phyloP scores from a whole-genome alignment of 2,888 invertebrate species.

The Pterobdella sp. region DNA sequence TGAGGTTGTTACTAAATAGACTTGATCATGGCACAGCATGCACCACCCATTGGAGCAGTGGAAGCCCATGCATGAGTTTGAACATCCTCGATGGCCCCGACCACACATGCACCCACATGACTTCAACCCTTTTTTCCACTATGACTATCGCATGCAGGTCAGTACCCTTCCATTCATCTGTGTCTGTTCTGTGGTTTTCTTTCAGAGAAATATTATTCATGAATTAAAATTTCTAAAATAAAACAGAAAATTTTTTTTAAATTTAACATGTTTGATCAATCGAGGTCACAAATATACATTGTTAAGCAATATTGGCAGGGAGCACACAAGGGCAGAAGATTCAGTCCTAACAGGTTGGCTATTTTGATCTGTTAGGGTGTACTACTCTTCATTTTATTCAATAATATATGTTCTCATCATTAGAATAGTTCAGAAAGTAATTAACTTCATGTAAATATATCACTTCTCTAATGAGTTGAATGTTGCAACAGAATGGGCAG shows the following conservation, averaged over 20 bases:
- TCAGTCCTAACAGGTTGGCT: slow-evolving; percentile 20
- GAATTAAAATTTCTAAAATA: too few relatives aligned
- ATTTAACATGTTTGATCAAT: too few relatives aligned
- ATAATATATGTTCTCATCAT: neutral
- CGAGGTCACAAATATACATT: neutral
- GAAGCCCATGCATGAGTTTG: neutral
- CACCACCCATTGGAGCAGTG: slow-evolving; percentile 15
- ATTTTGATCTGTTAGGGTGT: neutral
- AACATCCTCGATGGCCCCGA: slow-evolving; percentile 7
- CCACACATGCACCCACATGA: slow-evolving; percentile 12
- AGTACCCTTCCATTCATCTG: too few relatives aligned
- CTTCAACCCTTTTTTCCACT: neutral
- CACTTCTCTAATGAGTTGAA: neutral
- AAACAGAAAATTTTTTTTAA: too few relatives aligned
- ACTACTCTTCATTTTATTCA: neutral
- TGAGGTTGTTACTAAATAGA: too few relatives aligned
- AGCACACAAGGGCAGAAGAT: slow-evolving; percentile 22
- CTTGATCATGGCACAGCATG: neutral
- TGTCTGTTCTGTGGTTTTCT: too few relatives aligned
- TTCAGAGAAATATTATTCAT: too few relatives aligned
- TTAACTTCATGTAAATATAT: too few relatives aligned
- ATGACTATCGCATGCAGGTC: slow-evolving; percentile 13
- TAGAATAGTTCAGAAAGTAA: too few relatives aligned
- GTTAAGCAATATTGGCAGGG: slow-evolving; percentile 6
- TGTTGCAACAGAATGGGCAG: neutral